Evolutionary conservation across 2,888 invertebrate genomes (phyloP).

Genomic region (Drosophila kanekoi): DNA sequence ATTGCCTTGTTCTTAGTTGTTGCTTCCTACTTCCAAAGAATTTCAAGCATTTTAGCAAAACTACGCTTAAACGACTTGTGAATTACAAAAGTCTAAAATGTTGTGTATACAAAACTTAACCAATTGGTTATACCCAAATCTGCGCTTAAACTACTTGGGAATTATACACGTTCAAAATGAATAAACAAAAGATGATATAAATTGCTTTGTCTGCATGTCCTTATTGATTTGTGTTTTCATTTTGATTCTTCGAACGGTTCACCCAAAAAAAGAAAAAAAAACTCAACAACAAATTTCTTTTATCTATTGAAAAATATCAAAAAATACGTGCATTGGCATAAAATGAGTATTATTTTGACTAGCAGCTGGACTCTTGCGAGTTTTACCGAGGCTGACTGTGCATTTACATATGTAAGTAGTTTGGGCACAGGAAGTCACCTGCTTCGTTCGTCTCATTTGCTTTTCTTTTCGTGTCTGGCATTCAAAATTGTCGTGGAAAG

Average conservation of each 20-base stretch:
- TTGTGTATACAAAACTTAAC: too few species aligned
- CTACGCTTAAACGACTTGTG: background rate
- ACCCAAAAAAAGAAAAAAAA: too few species aligned
- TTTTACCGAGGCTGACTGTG: slow-evolving; percentile 8
- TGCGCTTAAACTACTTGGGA: background rate
- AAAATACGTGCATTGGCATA: slow-evolving; percentile 20
- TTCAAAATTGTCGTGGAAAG: slow-evolving; percentile 54
- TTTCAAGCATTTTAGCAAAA: background rate
- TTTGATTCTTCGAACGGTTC: background rate
- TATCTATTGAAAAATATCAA: slow-evolving; percentile 4
- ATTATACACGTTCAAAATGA: background rate
- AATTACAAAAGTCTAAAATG: background rate
- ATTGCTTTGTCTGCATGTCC: background rate
- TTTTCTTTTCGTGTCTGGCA: slow-evolving; percentile 67
- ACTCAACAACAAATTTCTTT: slow-evolving; percentile 1
- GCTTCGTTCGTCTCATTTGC: slow-evolving; percentile 42
- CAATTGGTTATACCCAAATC: background rate
- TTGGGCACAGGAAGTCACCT: slow-evolving; percentile 60
- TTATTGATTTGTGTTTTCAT: slow-evolving; percentile 4
- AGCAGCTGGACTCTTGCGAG: slow-evolving; percentile 3
- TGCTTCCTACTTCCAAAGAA: too few species aligned
- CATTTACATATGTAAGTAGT: slow-evolving; percentile 42
- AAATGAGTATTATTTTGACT: slow-evolving; percentile 23
- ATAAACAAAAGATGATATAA: background rate
- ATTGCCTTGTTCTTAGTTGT: too few species aligned